Conservation (phyloP, 2,113 vertebrate genomes). For the Labrus mixtus region DNA sequence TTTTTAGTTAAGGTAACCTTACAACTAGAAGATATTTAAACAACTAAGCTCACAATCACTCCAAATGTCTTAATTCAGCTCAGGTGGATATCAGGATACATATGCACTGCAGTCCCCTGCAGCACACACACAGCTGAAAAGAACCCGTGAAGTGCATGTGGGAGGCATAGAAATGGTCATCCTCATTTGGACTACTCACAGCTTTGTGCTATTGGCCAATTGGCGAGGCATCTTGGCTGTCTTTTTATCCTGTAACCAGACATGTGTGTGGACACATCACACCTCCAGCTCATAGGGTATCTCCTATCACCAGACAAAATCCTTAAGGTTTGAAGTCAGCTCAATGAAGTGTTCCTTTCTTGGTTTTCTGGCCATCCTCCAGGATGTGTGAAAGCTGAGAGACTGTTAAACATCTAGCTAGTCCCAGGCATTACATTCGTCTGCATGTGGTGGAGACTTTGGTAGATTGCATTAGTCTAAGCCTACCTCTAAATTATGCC, state of each 20-base stretch:
- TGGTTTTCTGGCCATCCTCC: not conserved
- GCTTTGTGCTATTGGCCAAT: constrained; percentile 56
- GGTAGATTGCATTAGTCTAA: constrained; percentile 57
- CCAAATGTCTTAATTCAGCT: no score
- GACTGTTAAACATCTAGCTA: constrained; percentile 32
- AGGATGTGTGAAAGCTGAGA: constrained; percentile 21
- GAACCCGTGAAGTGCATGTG: constrained; percentile 35
- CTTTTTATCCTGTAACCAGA: constrained; percentile 68
- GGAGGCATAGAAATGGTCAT: constrained; percentile 35
- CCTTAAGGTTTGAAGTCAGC: constrained; percentile 23
- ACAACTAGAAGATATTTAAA: no score
- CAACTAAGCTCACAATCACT: no score
- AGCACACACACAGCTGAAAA: constrained; percentile 16
- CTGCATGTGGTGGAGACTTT: constrained; percentile 25
- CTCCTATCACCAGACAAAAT: constrained; percentile 41
- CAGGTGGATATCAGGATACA: no score
- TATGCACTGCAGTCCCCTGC: not conserved
- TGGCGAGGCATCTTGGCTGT: constrained; percentile 52
- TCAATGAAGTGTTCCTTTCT: constrained; percentile 24
- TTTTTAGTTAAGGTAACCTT: no score
- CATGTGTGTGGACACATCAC: constrained; percentile 48
- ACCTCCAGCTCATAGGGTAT: constrained; percentile 45
- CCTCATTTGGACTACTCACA: constrained; percentile 58
- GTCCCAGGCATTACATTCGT: constrained; percentile 27
- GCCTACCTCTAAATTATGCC: constrained; percentile 67